These are phyloP conservation scores for Musca domestica DNA, from an alignment of 1,140 invertebrate genomes.

Conservation along the genomic window DNA sequence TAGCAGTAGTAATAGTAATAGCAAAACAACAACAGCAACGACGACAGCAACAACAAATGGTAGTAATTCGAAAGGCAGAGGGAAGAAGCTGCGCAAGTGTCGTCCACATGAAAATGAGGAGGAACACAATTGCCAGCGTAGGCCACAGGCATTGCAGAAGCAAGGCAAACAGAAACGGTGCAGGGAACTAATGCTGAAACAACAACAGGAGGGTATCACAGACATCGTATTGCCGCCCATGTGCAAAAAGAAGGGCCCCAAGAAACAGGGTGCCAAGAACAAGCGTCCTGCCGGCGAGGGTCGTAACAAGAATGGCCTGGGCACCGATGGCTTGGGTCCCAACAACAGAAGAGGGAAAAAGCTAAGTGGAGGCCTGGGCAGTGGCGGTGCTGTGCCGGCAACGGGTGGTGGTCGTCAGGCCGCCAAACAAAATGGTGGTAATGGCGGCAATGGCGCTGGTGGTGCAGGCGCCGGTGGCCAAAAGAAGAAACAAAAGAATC, in stretches of 20 bases:
- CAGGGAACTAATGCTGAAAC: slow-evolving; percentile 33
- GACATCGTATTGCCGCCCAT: slow-evolving; percentile 3
- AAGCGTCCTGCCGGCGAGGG: slow-evolving; percentile 22
- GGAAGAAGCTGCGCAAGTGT: slow-evolving; percentile 39
- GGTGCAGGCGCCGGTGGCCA: neutral
- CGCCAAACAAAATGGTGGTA: neutral
- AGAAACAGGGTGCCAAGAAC: slow-evolving; percentile 22
- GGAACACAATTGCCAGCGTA: slow-evolving; percentile 38
- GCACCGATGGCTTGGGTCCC: slow-evolving; percentile 3
- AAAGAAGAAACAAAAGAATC: slow-evolving; percentile 22
- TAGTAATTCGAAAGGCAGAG: slow-evolving; percentile 30
- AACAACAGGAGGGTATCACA: slow-evolving; percentile 25
- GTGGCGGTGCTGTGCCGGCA: neutral
- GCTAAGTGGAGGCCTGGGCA: neutral
- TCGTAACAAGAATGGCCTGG: slow-evolving; percentile 22
- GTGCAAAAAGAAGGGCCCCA: slow-evolving; percentile 10
- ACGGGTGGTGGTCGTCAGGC: slow-evolving; percentile 16
- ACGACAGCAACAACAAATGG: slow-evolving; percentile 27
- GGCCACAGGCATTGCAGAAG: slow-evolving; percentile 33
- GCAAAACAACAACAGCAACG: neutral
- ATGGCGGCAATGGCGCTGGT: neutral
- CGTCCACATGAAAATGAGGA: slow-evolving; percentile 40
- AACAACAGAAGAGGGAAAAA: slow-evolving; percentile 22
- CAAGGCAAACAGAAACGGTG: slow-evolving; percentile 31
- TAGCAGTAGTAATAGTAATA: slow-evolving; percentile 40